Conservation (phyloP, 2,888 invertebrate genomes). For the Anthrax anthrax region DNA sequence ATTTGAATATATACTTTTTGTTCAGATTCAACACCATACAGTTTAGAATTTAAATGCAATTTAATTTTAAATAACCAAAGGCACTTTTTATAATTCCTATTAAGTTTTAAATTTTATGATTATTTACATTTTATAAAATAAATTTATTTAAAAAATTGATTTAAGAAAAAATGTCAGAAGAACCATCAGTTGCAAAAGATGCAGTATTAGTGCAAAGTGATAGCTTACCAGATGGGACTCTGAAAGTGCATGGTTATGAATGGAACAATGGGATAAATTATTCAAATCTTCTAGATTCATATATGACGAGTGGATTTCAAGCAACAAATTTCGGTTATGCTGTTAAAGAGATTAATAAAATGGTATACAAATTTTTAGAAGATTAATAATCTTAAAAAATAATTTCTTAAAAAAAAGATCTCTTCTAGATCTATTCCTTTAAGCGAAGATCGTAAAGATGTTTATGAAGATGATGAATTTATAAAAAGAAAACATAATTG, state of each 20-base stretch:
- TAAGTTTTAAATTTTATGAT: too few relatives aligned
- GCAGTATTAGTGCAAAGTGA: slow-evolving; percentile 59
- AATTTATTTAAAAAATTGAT: background rate
- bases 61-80: too few relatives aligned
- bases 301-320: slow-evolving; percentile 82
- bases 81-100: too few relatives aligned
- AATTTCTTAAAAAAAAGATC: slow-evolving; percentile 34
- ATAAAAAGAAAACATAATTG: slow-evolving; percentile 65
- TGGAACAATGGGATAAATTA: slow-evolving; percentile 85
- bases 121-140: too few relatives aligned
- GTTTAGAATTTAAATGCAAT: too few relatives aligned
- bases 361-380: slow-evolving; percentile 42
- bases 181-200: slow-evolving; percentile 43
- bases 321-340: slow-evolving; percentile 90
- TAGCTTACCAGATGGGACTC: slow-evolving; percentile 48
- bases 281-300: slow-evolving; percentile 65
- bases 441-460: slow-evolving; percentile 48
- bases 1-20: too few relatives aligned
- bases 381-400: background rate
- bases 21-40: too few relatives aligned
- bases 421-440: slow-evolving; percentile 55
- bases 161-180: slow-evolving; percentile 19
- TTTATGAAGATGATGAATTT: slow-evolving; percentile 64
- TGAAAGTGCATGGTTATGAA: slow-evolving; percentile 73
- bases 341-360: slow-evolving; percentile 80